Evolutionary conservation across 2,888 invertebrate species (phyloP), one percentile per base, ranked within the genome.

Genomic region (Nomada lathburiana): DNA sequence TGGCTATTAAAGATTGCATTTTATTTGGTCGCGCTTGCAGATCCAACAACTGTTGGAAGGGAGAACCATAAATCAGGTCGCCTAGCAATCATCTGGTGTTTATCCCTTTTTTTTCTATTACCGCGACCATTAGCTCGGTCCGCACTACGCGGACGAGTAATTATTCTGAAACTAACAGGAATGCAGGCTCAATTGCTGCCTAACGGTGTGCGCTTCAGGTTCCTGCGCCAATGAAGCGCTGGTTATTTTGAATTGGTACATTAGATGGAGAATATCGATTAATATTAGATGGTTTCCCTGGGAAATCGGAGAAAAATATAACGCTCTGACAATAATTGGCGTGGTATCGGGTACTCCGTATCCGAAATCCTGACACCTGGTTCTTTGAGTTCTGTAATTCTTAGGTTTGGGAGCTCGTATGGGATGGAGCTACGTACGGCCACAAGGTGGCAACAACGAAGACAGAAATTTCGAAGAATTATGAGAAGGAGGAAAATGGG

Each of bases 101-200:
- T 79, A 83, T 73, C 75, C 65, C 36, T 26, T 55, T 81, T 80
- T 64, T 73, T 83, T 80, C 78, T 72, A 83, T 76, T 83, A 83
- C 50, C 50, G 20, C 36, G 36, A 57, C 55, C 75, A 82, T 82
- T 82, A 83, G 73, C 52, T 57, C 13, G 68, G 60, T 68, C 70
- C 53, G 57, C 42, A 70, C 55, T 59, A 50, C 72, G 79, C 50
- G 50, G 64, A 74, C 23, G 78, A 74, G 83, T 64, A 83, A 84
- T 83, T 82, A 82, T 82, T 79, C 78, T 59, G 79, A 68, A 69
- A 79, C 83, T 83, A 79, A 79, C 71, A 44, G 83, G 83, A 76
- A 84, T 70, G 72, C 72, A 57, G 59, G 26, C 76, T 55, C 36
- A 68, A 80, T 84, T 47, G 60, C 55, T 50, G 57, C 55, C 55